Conservation (phyloP, 1,140 invertebrate species). For the Bombyx mandarina region DNA sequence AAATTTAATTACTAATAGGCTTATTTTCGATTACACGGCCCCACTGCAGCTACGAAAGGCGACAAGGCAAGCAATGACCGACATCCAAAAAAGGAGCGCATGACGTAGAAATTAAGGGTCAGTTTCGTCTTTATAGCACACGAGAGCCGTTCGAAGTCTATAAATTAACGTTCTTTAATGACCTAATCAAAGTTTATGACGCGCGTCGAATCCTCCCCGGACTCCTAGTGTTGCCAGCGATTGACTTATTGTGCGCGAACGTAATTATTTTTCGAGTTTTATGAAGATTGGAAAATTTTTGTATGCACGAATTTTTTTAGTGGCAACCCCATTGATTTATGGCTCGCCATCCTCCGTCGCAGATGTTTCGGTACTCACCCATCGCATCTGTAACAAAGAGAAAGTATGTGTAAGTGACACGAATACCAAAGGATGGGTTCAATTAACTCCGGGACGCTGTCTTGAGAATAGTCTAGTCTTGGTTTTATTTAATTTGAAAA, state of each 20-base stretch:
- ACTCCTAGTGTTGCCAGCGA: conserved; percentile 64
- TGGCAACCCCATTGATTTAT: conserved; percentile 47
- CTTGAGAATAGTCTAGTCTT: no score
- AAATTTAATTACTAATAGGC: conserved; percentile 36
- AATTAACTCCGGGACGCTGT: no score
- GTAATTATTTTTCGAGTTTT: conserved; percentile 66
- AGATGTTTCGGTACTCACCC: conserved; percentile 54
- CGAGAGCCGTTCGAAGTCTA: conserved; percentile 53
- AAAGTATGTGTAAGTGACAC: conserved; percentile 10
- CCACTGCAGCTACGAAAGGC: conserved; percentile 18
- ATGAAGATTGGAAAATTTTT: conserved; percentile 68
- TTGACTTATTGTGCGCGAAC: conserved; percentile 58
- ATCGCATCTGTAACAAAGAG: conserved; percentile 75
- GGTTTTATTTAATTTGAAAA: no score
- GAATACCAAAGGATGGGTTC: background rate
- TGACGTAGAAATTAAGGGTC: conserved; percentile 33
- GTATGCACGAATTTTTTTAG: conserved; percentile 50
- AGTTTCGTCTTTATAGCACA: conserved; percentile 44
- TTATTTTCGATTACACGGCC: conserved; percentile 53
- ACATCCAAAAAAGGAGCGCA: conserved; percentile 16
- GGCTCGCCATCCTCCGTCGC: conserved; percentile 31
- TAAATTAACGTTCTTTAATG: conserved; percentile 70
- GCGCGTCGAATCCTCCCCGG: conserved; percentile 57
- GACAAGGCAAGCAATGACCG: conserved; percentile 23
- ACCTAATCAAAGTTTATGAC: conserved; percentile 71